Conservation (phyloP, 1,140 invertebrate genomes). For the Mamestra configurata region DNA sequence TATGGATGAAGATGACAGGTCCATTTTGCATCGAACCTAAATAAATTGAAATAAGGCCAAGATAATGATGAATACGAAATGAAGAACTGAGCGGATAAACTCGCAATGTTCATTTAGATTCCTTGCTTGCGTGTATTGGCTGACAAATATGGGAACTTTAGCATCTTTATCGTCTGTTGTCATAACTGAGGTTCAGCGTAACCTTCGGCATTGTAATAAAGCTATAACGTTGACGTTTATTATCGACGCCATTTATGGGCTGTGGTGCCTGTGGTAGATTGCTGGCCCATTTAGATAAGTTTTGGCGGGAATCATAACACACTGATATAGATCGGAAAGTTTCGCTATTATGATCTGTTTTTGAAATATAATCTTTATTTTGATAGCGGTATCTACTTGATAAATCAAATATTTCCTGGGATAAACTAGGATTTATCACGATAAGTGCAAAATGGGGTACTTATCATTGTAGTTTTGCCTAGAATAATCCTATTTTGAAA, state of each 20-base stretch:
- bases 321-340: background rate
- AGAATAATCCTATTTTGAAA: too few species aligned
- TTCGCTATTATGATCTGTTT: background rate
- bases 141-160: background rate
- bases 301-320: background rate
- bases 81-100: too few species aligned
- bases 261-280: background rate
- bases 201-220: background rate
- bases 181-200: background rate
- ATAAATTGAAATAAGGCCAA: too few species aligned
- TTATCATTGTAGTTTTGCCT: too few species aligned
- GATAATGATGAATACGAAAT: too few species aligned
- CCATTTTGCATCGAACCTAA: too few species aligned
- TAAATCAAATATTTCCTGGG: too few species aligned
- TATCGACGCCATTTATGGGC: background rate
- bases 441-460: background rate
- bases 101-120: too few species aligned
- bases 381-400: too few species aligned
- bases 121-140: too few species aligned
- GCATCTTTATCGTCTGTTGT: background rate
- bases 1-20: too few species aligned
- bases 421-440: conserved; percentile 5
- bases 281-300: background rate
- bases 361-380: too few species aligned
- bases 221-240: background rate